These are phyloP conservation scores for Macquaria ambigua DNA, from an alignment of 2,113 vertebrate genomes.

Conservation along the genomic window DNA sequence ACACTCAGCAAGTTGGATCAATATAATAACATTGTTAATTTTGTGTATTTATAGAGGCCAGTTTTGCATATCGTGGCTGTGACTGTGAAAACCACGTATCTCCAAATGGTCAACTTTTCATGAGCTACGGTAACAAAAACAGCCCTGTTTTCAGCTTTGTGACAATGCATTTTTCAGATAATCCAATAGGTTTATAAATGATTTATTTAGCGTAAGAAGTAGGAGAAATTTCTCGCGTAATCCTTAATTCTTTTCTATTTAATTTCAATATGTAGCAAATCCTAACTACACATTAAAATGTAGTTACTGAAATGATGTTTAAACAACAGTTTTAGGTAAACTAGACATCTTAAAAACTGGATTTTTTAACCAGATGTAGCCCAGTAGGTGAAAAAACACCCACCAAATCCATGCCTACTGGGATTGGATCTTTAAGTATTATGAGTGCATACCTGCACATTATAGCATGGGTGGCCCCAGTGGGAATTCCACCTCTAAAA, in stretches of 20 bases:
- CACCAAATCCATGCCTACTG: constrained; percentile 10
- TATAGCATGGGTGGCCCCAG: constrained; percentile 61
- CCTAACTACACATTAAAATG: neutral
- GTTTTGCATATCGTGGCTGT: neutral
- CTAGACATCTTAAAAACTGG: neutral
- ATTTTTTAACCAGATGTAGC: neutral
- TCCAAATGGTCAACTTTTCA: neutral
- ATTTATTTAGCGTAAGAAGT: neutral
- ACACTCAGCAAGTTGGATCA: neutral
- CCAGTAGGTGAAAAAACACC: constrained; percentile 2
- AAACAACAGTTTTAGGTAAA: neutral
- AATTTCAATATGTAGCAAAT: neutral
- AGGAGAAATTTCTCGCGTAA: neutral
- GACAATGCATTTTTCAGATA: neutral
- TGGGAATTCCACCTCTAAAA: constrained; percentile 64
- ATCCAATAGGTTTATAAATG: neutral
- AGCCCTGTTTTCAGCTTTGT: neutral
- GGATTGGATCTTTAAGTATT: constrained; percentile 26
- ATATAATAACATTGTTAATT: neutral
- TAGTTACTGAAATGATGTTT: neutral
- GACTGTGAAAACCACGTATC: neutral
- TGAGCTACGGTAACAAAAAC: neutral
- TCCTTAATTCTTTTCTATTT: too few species aligned
- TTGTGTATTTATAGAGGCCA: neutral
- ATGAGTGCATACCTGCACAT: constrained; percentile 41